Conservation (phyloP, 2,113 vertebrate species). For the Lamprologus sp. region DNA sequence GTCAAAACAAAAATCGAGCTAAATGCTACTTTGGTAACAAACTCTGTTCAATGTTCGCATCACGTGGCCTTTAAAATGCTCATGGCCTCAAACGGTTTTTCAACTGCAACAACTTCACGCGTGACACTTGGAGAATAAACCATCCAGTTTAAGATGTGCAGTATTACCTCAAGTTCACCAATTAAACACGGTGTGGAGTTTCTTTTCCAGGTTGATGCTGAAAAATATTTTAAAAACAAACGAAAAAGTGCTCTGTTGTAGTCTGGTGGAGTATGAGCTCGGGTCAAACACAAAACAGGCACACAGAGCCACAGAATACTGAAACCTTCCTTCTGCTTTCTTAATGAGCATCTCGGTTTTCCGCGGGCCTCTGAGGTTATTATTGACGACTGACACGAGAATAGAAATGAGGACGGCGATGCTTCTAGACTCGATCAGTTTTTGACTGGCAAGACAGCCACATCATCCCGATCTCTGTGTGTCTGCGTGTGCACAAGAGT, state of each 20-base stretch:
- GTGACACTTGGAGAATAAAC: neutral
- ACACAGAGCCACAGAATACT: neutral
- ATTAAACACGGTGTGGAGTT: neutral
- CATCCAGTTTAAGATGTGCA: rapidly evolving
- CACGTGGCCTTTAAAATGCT: neutral
- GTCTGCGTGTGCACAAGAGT: neutral
- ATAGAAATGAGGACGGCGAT: constrained; percentile 21
- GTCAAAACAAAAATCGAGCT: neutral
- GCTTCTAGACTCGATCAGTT: neutral
- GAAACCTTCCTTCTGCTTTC: neutral
- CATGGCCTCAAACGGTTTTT: neutral
- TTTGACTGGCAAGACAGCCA: constrained; percentile 5
- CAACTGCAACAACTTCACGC: neutral
- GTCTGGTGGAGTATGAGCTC: neutral
- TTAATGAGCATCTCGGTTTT: neutral
- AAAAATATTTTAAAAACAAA: neutral
- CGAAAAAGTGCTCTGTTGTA: neutral
- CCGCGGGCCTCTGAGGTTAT: neutral
- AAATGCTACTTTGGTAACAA: neutral
- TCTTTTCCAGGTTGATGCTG: neutral
- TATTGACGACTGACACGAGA: neutral
- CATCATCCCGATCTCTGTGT: neutral
- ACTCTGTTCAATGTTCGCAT: neutral
- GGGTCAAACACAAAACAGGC: neutral
- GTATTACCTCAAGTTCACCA: neutral